Evolutionary conservation across 2,888 invertebrate species (phyloP), one percentile per base, ranked within the genome.

Genomic region (Anaspis maculata): DNA sequence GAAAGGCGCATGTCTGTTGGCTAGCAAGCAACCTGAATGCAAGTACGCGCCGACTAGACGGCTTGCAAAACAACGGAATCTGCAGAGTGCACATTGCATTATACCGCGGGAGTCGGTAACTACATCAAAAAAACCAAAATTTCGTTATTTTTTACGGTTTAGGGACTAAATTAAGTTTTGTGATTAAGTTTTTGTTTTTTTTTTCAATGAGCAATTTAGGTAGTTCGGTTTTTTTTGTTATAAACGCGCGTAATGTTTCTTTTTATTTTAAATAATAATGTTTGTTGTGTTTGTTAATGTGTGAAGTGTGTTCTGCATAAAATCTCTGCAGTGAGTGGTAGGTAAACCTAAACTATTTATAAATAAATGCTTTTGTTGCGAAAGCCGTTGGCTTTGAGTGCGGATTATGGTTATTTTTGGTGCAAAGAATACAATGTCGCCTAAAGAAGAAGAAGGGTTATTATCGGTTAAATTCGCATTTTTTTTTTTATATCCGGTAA

Each of bases 51-150:
- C 53, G 52, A 49, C 56, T 52, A 56, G 61, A 59, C 60, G 56
- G 58, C 56, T 58, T 61, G 63, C 64, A 62, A 63, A 63, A 62
- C 62, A 62, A 62, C 61, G 61, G 57, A 59, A 57, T 59, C 56
- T 56, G 56, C 55, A 50, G 55, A 56, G 57, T 62, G 60, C 61
- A 59, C 56, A 57, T 58, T 61, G 64, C 64, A 63, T 59, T 61
- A 53, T 57, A 56, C 62, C 59, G 59, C 59, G 60, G 59, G 59
- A 60, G 62, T 60, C 61, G 61, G 63, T 61, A 9, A 64, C 62
- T 64, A 65, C 62, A 62, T 54, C 61, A 57, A 57, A n/a, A n/a
- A 60, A 56, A 46, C 48, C 49, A 43, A 51, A 54, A 53, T 52
- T n/a, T 53, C 45, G 45, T 52, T 52, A 45, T 32, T 39, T 44